A percentile compares a stretch with the other conserved stretches of the same genome.
Conservation (phyloP, 2,113 vertebrate species). For the Lophochroa leadbeateri region DNA sequence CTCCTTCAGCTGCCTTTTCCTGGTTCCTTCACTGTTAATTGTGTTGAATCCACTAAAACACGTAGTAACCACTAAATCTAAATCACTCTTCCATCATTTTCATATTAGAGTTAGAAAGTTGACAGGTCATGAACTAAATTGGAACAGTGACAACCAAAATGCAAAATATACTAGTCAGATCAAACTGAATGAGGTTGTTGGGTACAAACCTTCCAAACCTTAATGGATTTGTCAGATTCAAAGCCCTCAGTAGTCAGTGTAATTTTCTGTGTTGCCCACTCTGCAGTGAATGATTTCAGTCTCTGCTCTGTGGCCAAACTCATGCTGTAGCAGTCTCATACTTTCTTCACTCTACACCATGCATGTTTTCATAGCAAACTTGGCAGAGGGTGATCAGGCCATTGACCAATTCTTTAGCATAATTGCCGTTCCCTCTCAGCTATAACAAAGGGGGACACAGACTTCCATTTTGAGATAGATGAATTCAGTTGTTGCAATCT, state of each 20-base stretch:
- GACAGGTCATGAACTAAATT: neutral
- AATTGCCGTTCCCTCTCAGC: neutral
- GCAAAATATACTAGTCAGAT: neutral
- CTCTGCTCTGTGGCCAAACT: neutral
- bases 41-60: neutral
- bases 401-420: neutral
- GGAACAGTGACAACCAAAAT: neutral
- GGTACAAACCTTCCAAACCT: neutral
- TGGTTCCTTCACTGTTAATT: neutral
- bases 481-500: neutral
- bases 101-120: neutral
- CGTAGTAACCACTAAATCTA: neutral
- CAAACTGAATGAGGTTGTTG: neutral
- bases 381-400: neutral
- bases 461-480: neutral
- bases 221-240: neutral
- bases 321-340: neutral
- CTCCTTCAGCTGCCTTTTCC: neutral
- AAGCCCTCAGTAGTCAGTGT: neutral
- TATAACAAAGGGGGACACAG: neutral
- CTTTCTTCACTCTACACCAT: neutral
- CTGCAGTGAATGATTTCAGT: fast-evolving
- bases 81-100: neutral
- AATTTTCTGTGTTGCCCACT: neutral
- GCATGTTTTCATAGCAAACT: neutral